Percentiles rank a stretch among this genome's conserved stretches.
Conservation (phyloP, 2,797 vertebrate genomes). For the Avahi laniger region DNA sequence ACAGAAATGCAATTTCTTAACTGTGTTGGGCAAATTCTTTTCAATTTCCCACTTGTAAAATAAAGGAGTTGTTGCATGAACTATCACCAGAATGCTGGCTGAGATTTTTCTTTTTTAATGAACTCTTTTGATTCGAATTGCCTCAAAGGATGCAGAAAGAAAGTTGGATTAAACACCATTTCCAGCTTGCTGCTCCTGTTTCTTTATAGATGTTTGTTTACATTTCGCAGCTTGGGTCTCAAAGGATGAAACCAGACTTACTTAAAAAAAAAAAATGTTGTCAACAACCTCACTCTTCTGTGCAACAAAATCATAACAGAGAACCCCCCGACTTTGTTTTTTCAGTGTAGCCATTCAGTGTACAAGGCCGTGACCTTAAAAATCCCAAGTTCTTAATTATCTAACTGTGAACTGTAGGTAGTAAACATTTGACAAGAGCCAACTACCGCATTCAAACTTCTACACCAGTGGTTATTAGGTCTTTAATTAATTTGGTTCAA, state of each 20-base stretch:
- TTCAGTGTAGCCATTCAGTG: neutral
- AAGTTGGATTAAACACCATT: neutral
- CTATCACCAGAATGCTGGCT: neutral
- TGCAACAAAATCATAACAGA: neutral
- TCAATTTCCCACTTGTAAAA: constrained; percentile 27
- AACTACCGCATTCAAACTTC: neutral
- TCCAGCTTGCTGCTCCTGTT: neutral
- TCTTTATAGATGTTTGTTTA: neutral
- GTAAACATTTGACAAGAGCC: neutral
- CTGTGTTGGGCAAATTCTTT: neutral
- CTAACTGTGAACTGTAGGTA: neutral
- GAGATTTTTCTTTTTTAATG: constrained; percentile 33
- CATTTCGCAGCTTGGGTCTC: neutral
- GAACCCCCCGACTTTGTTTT: neutral
- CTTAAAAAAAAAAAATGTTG: neutral
- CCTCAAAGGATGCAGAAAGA: neutral
- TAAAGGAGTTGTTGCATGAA: neutral
- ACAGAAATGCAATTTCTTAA: neutral
- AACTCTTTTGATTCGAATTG: constrained; percentile 1
- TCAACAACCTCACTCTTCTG: neutral
- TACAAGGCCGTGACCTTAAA: neutral
- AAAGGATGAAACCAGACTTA: neutral
- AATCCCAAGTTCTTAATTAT: neutral
- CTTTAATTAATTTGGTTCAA: neutral
- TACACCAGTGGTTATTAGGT: neutral